Evolutionary conservation across 2,888 invertebrate genomes (phyloP).

Genomic region (Drosophila infuscata): DNA sequence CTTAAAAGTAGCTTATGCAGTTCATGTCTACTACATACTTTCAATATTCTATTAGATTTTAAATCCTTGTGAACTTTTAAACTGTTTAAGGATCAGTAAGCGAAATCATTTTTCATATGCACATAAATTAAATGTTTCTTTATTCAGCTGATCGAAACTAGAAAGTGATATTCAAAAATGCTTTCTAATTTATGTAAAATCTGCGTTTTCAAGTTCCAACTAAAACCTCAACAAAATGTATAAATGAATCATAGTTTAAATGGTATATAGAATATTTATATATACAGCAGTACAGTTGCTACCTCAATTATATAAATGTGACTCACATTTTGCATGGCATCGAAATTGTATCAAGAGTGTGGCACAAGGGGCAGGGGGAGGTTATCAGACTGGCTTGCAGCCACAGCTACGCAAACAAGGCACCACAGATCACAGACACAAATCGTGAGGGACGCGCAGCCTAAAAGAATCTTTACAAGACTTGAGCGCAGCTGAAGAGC

Average conservation of each 20-base stretch:
- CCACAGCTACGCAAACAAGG: conserved; percentile 40
- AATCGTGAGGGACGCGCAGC: conserved; percentile 31
- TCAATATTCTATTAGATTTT: neutral
- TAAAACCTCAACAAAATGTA: neutral
- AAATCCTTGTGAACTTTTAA: neutral
- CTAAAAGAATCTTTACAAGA: conserved; percentile 56
- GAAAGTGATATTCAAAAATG: neutral
- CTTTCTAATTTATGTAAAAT: neutral
- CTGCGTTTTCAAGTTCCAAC: neutral
- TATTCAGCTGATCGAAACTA: neutral
- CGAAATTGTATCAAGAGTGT: conserved; percentile 30
- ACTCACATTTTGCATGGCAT: conserved; percentile 37
- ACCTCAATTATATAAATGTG: conserved; percentile 6
- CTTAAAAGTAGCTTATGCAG: neutral
- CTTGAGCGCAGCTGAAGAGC: conserved; percentile 49
- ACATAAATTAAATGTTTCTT: neutral
- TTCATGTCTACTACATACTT: neutral
- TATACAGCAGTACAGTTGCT: conserved; percentile 35
- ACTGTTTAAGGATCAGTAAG: neutral
- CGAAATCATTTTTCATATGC: neutral
- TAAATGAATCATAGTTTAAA: neutral
- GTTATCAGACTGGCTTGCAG: conserved; percentile 7
- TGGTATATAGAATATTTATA: neutral
- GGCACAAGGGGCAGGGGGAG: neutral
- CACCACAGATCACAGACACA: conserved; percentile 24